Evolutionary conservation across 2,797 vertebrate species (phyloP).

Genomic region (Tragelaphus eurycerus): DNA sequence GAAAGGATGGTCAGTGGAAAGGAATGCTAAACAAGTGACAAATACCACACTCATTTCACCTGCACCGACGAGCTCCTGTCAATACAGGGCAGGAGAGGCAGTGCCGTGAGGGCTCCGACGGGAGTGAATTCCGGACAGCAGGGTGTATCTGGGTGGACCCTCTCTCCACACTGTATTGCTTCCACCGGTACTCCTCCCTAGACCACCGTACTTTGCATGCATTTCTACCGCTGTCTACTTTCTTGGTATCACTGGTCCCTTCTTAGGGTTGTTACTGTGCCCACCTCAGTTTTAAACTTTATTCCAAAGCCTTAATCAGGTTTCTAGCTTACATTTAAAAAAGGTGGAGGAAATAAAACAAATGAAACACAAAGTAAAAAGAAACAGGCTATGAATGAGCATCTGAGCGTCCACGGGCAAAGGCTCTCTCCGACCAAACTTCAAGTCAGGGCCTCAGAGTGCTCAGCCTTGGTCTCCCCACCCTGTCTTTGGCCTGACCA

Average conservation of each 20-base stretch:
- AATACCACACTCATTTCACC: not conserved
- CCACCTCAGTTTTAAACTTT: not conserved
- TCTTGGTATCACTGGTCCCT: not conserved
- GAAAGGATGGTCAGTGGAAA: not conserved
- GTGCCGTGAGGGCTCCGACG: not conserved
- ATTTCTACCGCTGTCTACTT: not conserved
- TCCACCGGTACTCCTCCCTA: not conserved
- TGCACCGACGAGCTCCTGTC: not conserved
- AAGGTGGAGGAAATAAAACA: not conserved
- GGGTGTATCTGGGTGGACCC: not conserved
- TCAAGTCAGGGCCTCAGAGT: not conserved
- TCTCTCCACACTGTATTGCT: not conserved
- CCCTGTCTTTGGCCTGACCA: not conserved
- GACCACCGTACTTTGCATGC: not conserved
- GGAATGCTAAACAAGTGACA: not conserved
- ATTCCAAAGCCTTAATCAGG: not conserved
- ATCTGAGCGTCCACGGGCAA: not conserved
- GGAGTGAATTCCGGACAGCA: not conserved
- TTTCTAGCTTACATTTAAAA: constrained; percentile 9
- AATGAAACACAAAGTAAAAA: not conserved
- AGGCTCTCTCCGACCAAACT: not conserved
- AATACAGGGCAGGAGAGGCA: not conserved
- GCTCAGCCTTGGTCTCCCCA: not conserved
- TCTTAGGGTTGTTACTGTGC: not conserved
- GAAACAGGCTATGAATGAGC: not conserved